These are phyloP conservation scores for Chitala chitala DNA, from an alignment of 2,113 vertebrate genomes.

Conservation along the genomic window DNA sequence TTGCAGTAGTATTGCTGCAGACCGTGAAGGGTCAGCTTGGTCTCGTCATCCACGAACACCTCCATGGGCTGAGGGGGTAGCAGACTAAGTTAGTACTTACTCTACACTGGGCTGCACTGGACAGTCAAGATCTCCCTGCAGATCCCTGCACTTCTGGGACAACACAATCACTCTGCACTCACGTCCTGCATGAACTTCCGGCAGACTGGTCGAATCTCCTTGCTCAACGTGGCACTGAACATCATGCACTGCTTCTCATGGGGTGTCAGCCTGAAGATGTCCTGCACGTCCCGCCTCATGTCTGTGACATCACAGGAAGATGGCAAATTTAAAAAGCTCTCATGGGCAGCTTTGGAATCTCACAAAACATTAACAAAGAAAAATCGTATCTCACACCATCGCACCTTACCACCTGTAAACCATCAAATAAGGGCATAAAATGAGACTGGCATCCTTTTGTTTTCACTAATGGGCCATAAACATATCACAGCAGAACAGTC, in stretches of 20 bases:
- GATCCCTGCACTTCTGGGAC: neutral
- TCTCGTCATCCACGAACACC: constrained; percentile 84
- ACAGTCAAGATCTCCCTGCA: neutral
- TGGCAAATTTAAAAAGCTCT: neutral
- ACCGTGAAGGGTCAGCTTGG: constrained; percentile 79
- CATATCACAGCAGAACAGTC: too few species aligned
- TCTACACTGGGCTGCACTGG: too few species aligned
- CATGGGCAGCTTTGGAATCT: neutral
- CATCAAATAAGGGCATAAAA: too few species aligned
- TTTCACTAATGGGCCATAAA: too few species aligned
- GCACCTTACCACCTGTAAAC: too few species aligned
- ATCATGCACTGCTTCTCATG: constrained; percentile 89
- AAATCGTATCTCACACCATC: too few species aligned
- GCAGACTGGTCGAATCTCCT: constrained; percentile 80
- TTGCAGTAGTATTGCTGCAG: constrained; percentile 86
- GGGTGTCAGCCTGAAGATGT: constrained; percentile 78
- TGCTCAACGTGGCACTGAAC: constrained; percentile 84
- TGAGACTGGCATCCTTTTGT: too few species aligned
- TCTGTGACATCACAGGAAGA: constrained; percentile 47
- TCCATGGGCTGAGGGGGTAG: constrained; percentile 73
- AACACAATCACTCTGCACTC: constrained; percentile 45
- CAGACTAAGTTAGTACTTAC: too few species aligned
- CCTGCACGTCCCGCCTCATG: constrained; percentile 82
- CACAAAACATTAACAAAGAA: too few species aligned
- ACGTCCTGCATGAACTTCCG: constrained; percentile 89